Base-by-base conservation (phyloP, 2,797 vertebrate genomes). In the Poecilia gillii region DNA sequence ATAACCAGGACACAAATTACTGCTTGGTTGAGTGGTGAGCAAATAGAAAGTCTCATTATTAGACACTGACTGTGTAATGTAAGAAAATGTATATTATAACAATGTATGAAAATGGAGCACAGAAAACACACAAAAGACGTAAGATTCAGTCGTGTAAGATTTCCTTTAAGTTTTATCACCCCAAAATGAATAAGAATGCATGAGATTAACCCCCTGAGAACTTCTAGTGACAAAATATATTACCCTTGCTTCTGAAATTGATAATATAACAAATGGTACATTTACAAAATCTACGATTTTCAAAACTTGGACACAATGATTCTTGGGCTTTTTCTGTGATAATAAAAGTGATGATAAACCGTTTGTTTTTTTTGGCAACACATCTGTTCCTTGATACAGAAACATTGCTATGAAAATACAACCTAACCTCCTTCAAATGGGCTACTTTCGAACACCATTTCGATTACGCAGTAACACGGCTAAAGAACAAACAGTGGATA, bases 101-200 rank as follows among this genome's bases (percentile, higher is more conserved):
- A 94, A 46, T 91, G 90, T 45, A 53, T 68, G 73, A 72, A 92
- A 87, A 87, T 75, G 71, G 80, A 53, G 90, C 84, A 87, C 91
- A 85, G 66, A 80, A 92, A 82, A 91, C 82, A 83, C 93, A 91
- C 89, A 86, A 90, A 82, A 91, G 87, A 91, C 91, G 89, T 81
- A 93, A 90, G 79, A 59, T 74, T 51, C 74, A 79, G 23, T 80
- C 83, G 68, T 83, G 77, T 79, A 75, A 83, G 73, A 76, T 84
- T 86, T 81, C 68, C 64, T 80, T 81, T 85, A 78, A 76, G 77
- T 41, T 87, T 88, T 73, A 79, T 86, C 73, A 80, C 39, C 47
- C 59, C 76, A 47, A 84, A 87, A 83, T 78, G 72, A 68, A 76
- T 81, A 20, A 74, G 79, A 80, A 75, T 75, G 78, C 82, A 31